phyloP scores from a whole-genome alignment of 2,113 vertebrate species.

The Clarias gariepinus region DNA sequence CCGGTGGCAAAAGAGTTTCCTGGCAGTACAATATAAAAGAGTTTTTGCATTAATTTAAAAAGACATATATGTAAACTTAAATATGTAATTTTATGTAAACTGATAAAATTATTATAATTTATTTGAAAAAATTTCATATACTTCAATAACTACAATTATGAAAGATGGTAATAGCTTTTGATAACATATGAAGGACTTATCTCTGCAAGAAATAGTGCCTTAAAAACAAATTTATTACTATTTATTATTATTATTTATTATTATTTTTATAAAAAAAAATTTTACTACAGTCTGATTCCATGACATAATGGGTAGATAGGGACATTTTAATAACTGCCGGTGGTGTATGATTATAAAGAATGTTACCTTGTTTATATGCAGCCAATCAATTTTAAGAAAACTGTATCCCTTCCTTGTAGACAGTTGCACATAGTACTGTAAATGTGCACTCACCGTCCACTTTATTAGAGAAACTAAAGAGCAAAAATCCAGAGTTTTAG shows the following conservation, averaged over 20 bases:
- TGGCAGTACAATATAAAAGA: neutral
- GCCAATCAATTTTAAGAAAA: constrained; percentile 46
- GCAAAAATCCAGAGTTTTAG: too few species aligned
- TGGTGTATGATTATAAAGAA: constrained; percentile 6
- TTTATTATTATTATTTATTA: too few species aligned
- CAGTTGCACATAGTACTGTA: constrained; percentile 11
- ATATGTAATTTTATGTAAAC: too few species aligned
- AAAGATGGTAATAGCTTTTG: neutral
- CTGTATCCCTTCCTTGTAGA: constrained; percentile 55
- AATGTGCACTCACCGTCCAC: neutral
- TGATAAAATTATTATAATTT: neutral
- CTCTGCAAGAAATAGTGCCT: neutral
- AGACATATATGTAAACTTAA: neutral
- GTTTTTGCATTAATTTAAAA: neutral
- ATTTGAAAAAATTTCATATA: neutral
- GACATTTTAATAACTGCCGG: neutral
- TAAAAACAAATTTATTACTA: too few species aligned
- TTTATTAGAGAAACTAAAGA: too few species aligned
- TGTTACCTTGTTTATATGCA: neutral
- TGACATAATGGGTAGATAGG: constrained; percentile 27
- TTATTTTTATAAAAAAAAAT: too few species aligned
- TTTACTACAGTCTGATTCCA: constrained; percentile 13
- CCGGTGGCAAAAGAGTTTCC: neutral
- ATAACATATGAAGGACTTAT: neutral
- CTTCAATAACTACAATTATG: neutral